Percentiles rank a stretch among this genome's conserved stretches.
Conservation (phyloP, 1,140 invertebrate species). For the Drosophila athabasca region DNA sequence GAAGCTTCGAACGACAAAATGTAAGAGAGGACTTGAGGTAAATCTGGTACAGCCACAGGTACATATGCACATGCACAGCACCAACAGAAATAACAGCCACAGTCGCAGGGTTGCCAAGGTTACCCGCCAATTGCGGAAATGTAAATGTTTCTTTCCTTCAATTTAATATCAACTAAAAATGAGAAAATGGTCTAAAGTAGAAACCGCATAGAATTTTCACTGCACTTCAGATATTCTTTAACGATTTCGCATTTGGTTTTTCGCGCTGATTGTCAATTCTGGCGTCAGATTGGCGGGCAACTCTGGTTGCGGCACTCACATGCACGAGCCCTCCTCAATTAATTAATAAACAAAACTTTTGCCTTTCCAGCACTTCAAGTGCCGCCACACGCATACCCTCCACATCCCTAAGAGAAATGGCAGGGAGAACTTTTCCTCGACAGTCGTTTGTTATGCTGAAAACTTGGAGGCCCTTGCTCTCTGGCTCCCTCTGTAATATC, state of each 20-base stretch:
- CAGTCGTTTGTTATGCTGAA: constrained; percentile 56
- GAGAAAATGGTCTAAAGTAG: no score
- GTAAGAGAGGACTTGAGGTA: constrained; percentile 22
- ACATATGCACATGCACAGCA: not conserved
- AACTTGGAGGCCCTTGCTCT: constrained; percentile 29
- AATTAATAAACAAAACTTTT: constrained; percentile 81
- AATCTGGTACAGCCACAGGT: constrained; percentile 3
- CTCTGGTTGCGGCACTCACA: constrained; percentile 25
- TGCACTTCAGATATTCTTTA: no score
- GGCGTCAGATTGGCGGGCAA: not conserved
- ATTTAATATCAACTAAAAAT: no score
- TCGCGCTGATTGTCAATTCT: constrained; percentile 6
- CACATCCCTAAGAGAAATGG: no score
- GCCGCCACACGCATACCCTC: constrained; percentile 2
- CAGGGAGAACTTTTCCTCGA: constrained; percentile 32
- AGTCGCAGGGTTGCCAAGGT: not conserved
- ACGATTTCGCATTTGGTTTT: no score
- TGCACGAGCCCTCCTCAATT: constrained; percentile 64
- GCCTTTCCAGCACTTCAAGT: constrained; percentile 35
- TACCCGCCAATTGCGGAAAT: not conserved
- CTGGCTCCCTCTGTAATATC: not conserved
- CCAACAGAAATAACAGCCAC: not conserved
- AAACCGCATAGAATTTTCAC: no score
- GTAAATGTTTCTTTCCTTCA: not conserved
- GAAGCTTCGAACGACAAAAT: constrained; percentile 32